Base-by-base conservation (phyloP, 2,888 invertebrate species). In the Petrophora chlorosata region DNA sequence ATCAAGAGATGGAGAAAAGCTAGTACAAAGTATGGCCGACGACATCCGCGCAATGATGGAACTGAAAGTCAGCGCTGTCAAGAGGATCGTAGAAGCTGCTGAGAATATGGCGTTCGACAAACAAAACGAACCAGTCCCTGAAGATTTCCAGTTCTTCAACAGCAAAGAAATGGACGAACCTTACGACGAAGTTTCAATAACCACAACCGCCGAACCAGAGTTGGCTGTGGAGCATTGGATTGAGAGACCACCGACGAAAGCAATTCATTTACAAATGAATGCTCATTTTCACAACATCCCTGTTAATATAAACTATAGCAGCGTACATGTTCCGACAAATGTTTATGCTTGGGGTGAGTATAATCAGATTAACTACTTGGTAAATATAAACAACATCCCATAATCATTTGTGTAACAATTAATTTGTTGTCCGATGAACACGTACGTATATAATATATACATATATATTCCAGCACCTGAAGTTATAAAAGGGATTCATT, bases 291-390 rank as follows among this genome's bases (percentile, higher is more conserved):
- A 95, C 59, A 93, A 95, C 71, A 93, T 94, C 54, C 92, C 93
- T 16, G 94, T 95, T 16, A 97, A 96, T 77, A 92, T 93, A 26
- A 95, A 93, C 74, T 92, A 94, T 75, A 97, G 97, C 73, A 96
- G 97, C 55, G 97, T 98, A 28, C 98, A 98, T 79, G 97, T 99
- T 34, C 98, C 99, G 19, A 98, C 98, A 53, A 98, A 98, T 83
- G 98, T 99, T 48, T 98, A 95, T 82, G 97, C 97, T 73, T 92
- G 95, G 92, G 95, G 95, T 95, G 87, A 78, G 85, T 22, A 22
- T 2, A 22, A 8, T 22, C 2, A 22, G 8, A 22, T 5, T 22
- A 22, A 22, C 7, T 2, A n/a, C n/a, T n/a, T n/a, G n/a, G n/a
- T n/a, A n/a, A n/a, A n/a, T n/a, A n/a, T n/a, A n/a, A n/a, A n/a